These are phyloP conservation scores for Eremophila alpestris DNA, from an alignment of 2,797 vertebrate genomes.

Conservation along the genomic window DNA sequence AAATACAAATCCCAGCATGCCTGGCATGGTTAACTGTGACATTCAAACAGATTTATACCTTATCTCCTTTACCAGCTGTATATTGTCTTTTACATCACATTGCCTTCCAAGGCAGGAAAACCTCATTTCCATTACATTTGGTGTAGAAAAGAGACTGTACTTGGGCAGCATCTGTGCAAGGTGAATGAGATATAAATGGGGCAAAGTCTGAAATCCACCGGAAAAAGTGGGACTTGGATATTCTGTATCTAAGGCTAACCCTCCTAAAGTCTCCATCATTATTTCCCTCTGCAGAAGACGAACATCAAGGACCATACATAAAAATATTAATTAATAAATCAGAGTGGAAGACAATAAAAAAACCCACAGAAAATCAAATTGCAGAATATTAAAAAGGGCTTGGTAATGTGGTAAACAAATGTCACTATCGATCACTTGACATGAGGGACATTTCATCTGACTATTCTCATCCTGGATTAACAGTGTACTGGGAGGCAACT, in stretches of 20 bases:
- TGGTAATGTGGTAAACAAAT: neutral
- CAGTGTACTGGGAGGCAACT: neutral
- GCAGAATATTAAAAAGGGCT: neutral
- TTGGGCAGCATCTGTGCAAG: neutral
- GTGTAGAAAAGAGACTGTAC: neutral
- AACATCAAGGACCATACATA: neutral
- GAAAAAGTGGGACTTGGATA: neutral
- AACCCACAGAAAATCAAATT: neutral
- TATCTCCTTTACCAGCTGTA: neutral
- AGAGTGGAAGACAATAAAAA: neutral
- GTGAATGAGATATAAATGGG: neutral
- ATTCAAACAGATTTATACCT: neutral
- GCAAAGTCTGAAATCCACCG: neutral
- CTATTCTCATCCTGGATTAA: neutral
- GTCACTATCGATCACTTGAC: neutral
- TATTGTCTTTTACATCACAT: neutral
- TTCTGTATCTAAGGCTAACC: neutral
- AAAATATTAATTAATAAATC: neutral
- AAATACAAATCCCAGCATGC: neutral
- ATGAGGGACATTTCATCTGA: neutral
- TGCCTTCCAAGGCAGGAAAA: neutral
- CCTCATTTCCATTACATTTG: neutral
- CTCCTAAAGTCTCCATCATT: neutral
- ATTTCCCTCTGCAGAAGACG: neutral
- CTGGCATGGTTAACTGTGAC: neutral